Conservation (phyloP, 2,797 vertebrate genomes). For the Lepilemur septentrionalis region DNA sequence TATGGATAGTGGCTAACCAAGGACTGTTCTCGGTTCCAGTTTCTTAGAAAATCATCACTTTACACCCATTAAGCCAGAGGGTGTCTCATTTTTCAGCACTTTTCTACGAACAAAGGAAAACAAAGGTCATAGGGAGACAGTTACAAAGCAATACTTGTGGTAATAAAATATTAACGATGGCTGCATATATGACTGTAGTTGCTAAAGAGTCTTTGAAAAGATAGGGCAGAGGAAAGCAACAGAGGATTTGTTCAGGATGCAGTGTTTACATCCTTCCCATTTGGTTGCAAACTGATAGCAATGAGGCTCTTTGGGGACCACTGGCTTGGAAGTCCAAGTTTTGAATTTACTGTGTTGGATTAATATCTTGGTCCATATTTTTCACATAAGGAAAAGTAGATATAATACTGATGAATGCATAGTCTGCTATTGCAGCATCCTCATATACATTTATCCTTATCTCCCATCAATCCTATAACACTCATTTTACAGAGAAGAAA, state of each 20-base stretch:
- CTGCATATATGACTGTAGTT: not conserved
- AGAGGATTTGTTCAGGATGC: not conserved
- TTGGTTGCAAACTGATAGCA: not conserved
- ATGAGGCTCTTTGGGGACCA: not conserved
- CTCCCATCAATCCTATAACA: not conserved
- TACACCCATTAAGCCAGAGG: not conserved
- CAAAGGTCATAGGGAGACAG: conserved; percentile 39
- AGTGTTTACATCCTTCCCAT: not conserved
- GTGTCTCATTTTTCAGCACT: conserved; percentile 27
- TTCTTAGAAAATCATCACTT: conserved; percentile 17
- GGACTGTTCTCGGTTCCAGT: not conserved
- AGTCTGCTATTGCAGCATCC: not conserved
- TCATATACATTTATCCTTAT: not conserved
- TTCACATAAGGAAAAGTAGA: not conserved
- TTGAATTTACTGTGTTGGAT: not conserved
- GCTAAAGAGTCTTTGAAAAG: not conserved
- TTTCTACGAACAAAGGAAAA: conserved; percentile 17
- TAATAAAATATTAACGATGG: conserved; percentile 32
- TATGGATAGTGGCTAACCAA: not conserved
- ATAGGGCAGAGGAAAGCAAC: not conserved
- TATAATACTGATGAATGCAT: not conserved
- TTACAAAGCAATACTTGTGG: not conserved
- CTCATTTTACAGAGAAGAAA: not conserved
- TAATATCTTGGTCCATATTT: not conserved
- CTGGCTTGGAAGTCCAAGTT: not conserved